phyloP scores from a whole-genome alignment of 2,888 invertebrate species.

The Taphrorychus bicolor region DNA sequence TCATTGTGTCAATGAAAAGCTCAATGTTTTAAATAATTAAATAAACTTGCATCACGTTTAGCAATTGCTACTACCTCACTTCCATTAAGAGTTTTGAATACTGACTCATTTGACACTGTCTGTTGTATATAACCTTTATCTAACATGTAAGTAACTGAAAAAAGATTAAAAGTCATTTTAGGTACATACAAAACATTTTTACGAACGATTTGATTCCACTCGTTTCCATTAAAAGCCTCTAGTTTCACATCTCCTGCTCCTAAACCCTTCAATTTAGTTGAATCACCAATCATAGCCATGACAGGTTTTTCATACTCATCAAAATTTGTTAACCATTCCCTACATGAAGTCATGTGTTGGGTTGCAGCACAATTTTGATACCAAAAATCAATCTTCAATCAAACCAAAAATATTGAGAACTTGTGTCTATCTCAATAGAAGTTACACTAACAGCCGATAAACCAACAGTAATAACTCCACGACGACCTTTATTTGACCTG shows the following conservation, averaged over 20 bases:
- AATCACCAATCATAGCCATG: conserved; percentile 7
- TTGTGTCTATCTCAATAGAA: neutral
- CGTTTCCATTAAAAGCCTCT: conserved; percentile 9
- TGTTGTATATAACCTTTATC: conserved; percentile 12
- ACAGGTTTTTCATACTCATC: neutral
- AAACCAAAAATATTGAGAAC: too few relatives aligned
- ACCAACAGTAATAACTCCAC: conserved; percentile 6
- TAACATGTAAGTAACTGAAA: conserved; percentile 26
- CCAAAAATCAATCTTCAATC: too few relatives aligned
- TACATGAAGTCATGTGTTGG: conserved; percentile 40
- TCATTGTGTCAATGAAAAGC: too few relatives aligned
- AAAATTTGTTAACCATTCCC: conserved; percentile 40
- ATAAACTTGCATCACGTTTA: neutral
- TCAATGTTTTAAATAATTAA: too few relatives aligned
- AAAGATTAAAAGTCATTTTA: conserved; percentile 25
- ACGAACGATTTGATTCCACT: conserved; percentile 15
- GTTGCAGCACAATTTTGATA: conserved; percentile 38
- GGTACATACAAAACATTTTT: conserved; percentile 24
- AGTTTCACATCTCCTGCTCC: conserved; percentile 26
- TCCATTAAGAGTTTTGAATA: neutral
- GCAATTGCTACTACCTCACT: neutral
- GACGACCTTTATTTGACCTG: neutral
- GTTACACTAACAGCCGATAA: neutral
- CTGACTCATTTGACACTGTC: neutral
- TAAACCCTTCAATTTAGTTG: conserved; percentile 6